Evolutionary conservation across 2,797 vertebrate genomes (phyloP).

Genomic region (Steatocranus sp.): DNA sequence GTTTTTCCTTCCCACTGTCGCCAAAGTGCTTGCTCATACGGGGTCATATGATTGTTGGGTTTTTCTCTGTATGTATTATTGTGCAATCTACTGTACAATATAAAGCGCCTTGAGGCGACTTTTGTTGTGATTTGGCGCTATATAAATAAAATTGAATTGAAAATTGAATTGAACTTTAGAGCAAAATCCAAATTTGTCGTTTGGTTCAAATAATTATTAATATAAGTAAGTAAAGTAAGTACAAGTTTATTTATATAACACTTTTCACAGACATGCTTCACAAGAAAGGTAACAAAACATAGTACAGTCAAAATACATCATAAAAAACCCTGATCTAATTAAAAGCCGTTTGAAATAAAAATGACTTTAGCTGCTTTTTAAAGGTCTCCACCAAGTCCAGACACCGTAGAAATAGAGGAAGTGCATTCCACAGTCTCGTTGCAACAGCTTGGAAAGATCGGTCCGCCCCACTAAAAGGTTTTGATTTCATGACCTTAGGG

Average conservation of each 20-base stretch:
- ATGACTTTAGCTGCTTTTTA: background rate
- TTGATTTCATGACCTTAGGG: background rate
- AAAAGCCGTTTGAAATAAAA: background rate
- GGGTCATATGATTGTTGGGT: too few species aligned
- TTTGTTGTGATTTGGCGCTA: too few species aligned
- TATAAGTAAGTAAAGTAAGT: background rate
- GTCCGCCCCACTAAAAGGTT: background rate
- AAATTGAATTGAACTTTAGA: too few species aligned
- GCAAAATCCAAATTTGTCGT: rapidly evolving
- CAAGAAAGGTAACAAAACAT: background rate
- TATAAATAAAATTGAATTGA: too few species aligned
- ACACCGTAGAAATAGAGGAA: background rate
- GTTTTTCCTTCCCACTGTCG: too few species aligned
- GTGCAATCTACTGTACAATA: too few species aligned
- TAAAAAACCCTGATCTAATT: background rate
- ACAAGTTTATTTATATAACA: background rate
- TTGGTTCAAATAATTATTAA: background rate
- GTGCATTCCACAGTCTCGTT: background rate
- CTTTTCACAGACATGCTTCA: background rate
- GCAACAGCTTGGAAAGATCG: background rate
- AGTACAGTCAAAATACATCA: background rate
- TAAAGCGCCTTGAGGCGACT: too few species aligned
- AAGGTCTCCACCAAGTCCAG: background rate
- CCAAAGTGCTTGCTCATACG: too few species aligned
- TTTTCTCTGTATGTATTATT: too few species aligned